These are phyloP conservation scores for Thryonomys swinderianus DNA, from an alignment of 2,113 vertebrate genomes.

Conservation along the genomic window DNA sequence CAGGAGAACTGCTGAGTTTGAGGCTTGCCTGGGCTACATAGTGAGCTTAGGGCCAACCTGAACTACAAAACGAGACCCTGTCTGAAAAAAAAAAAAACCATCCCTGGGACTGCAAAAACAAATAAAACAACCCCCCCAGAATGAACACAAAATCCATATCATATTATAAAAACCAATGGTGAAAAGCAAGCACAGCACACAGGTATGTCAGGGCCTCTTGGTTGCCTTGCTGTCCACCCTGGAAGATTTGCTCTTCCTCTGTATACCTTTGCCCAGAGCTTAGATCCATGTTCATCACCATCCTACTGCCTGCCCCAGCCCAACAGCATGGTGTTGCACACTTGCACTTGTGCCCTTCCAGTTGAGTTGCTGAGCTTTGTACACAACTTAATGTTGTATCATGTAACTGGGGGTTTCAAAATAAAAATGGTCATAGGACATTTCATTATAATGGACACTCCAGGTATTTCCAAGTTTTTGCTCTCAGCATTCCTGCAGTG, in stretches of 20 bases:
- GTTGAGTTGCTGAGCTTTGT: background rate
- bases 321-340: background rate
- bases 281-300: fast-evolving
- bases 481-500: background rate
- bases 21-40: too few species aligned
- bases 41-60: too few species aligned
- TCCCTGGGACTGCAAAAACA: too few species aligned
- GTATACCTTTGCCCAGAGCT: fast-evolving
- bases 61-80: background rate
- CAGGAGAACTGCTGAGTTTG: too few species aligned
- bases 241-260: background rate
- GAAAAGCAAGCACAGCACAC: background rate
- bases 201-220: background rate
- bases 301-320: background rate
- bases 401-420: background rate
- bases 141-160: background rate
- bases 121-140: too few species aligned
- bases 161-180: background rate
- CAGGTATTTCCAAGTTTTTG: background rate
- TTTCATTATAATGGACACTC: background rate
- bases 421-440: background rate
- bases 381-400: background rate
- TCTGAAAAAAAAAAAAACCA: background rate
- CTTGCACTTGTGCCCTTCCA: too few species aligned
- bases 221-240: background rate